These are phyloP conservation scores for Tenthredo scrophulariae DNA, from an alignment of 2,888 invertebrate genomes.

Conservation along the genomic window DNA sequence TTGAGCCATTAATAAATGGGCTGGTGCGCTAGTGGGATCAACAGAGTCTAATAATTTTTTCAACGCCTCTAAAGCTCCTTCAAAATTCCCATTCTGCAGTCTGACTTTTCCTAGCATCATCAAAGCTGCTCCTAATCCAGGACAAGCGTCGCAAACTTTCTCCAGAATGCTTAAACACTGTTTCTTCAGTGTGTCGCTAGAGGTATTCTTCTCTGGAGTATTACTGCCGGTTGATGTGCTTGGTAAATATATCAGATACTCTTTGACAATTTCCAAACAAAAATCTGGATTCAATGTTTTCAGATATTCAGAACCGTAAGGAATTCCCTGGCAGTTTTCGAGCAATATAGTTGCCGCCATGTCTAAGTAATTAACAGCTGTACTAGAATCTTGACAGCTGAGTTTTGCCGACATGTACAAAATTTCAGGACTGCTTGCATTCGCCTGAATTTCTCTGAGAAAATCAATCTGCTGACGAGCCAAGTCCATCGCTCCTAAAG, in stretches of 20 bases:
- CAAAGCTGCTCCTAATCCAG: slow-evolving; percentile 86
- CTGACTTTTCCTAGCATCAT: slow-evolving; percentile 89
- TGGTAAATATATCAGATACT: slow-evolving; percentile 88
- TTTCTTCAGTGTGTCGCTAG: slow-evolving; percentile 68
- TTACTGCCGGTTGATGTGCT: slow-evolving; percentile 67
- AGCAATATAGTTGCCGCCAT: slow-evolving; percentile 82
- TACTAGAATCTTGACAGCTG: slow-evolving; percentile 79
- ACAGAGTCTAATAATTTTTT: slow-evolving; percentile 86
- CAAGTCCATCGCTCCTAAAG: slow-evolving; percentile 83
- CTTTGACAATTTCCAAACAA: slow-evolving; percentile 87
- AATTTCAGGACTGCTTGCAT: slow-evolving; percentile 84
- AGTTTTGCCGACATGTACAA: slow-evolving; percentile 86
- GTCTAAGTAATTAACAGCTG: slow-evolving; percentile 82
- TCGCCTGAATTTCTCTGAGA: slow-evolving; percentile 89
- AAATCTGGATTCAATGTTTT: slow-evolving; percentile 91
- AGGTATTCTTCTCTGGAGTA: slow-evolving; percentile 48
- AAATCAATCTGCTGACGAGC: slow-evolving; percentile 93
- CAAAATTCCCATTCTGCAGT: slow-evolving; percentile 88
- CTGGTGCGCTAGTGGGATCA: slow-evolving; percentile 90
- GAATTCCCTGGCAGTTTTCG: slow-evolving; percentile 79
- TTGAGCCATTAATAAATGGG: slow-evolving; percentile 92
- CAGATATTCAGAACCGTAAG: slow-evolving; percentile 89
- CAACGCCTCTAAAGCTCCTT: slow-evolving; percentile 85
- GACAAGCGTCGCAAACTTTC: slow-evolving; percentile 88
- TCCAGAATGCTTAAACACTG: slow-evolving; percentile 85